Base-by-base conservation (phyloP, 1,140 invertebrate genomes). In the Drosophila lini region DNA sequence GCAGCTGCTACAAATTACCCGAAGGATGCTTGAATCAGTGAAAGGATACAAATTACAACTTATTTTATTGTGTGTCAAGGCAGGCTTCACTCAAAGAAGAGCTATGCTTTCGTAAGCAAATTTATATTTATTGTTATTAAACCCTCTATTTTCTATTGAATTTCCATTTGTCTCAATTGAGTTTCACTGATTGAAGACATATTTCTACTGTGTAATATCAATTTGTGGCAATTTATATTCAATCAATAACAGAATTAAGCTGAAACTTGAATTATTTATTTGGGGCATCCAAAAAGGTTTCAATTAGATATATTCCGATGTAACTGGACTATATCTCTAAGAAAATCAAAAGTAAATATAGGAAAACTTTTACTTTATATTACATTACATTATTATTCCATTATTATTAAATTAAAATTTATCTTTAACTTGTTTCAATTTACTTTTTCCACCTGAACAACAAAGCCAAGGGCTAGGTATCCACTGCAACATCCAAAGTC, bases 1-100 rank as follows among this genome's bases (percentile, higher is more conserved):
- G 59, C 67, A 78, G 68, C 65, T 64, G 58, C 13, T 70, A 32
- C 28, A 34, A 40, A 53, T 62, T 74, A 74, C 3, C 41, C 34
- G 8, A 38, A 40, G 36, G 60, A 64, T 36, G 7, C 16, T 15
- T 13, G n/a, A 16, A n/a, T 32, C 16, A 16, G 42, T 67, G 15
- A 64, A 36, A 22, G 40, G 22, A 55, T 22, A 6, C 19, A 1
- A 36, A 16, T 48, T 47, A 48, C 57, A 36, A 22, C 19, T 9
- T 15, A 25, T 15, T 58, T 62, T 40, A 40, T 40, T 7, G 11
- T 15, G 0, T 9, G 13, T 32, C 25, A 19, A 5, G 16, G 9
- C 10, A 44, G 25, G 25, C 25, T 36, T 40, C 15, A 8, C 16
- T 32, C 15, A 1, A 3, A 3, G 11, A 11, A 16, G 1, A 32